Conservation (phyloP, 1,140 invertebrate species). For the Bilobella aurantiaca region DNA sequence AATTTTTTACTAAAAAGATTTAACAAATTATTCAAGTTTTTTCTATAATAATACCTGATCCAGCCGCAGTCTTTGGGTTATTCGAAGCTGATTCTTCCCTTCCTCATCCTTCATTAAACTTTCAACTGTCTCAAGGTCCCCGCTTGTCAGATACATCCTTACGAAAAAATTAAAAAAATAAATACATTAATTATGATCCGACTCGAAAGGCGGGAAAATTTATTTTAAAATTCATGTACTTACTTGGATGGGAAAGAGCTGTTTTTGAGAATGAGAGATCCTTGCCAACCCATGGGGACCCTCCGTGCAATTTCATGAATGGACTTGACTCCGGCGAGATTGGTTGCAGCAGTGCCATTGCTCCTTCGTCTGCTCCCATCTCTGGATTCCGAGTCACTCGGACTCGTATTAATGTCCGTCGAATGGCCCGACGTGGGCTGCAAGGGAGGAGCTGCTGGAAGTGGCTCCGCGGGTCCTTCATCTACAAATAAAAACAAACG, state of each 20-base stretch:
- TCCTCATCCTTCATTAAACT: constrained; percentile 84
- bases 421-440: constrained; percentile 19
- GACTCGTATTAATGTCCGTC: too few species aligned
- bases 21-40: too few species aligned
- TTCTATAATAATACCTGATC: too few species aligned
- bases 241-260: constrained; percentile 82
- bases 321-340: constrained; percentile 7
- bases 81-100: constrained; percentile 75
- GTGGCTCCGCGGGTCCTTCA: not conserved
- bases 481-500: too few species aligned
- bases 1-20: too few species aligned
- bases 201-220: not conserved
- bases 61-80: constrained; percentile 81
- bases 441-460: constrained; percentile 28
- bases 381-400: too few species aligned
- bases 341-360: not conserved
- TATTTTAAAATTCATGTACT: not conserved
- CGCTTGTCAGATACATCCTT: constrained; percentile 79
- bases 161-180: constrained; percentile 11
- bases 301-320: constrained; percentile 16
- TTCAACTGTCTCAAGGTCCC: constrained; percentile 87
- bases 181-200: too few species aligned
- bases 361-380: too few species aligned
- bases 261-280: constrained; percentile 87
- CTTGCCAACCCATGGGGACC: constrained; percentile 65